Conservation (phyloP, 2,797 vertebrate species). For the Eurystomus glaucurus region DNA sequence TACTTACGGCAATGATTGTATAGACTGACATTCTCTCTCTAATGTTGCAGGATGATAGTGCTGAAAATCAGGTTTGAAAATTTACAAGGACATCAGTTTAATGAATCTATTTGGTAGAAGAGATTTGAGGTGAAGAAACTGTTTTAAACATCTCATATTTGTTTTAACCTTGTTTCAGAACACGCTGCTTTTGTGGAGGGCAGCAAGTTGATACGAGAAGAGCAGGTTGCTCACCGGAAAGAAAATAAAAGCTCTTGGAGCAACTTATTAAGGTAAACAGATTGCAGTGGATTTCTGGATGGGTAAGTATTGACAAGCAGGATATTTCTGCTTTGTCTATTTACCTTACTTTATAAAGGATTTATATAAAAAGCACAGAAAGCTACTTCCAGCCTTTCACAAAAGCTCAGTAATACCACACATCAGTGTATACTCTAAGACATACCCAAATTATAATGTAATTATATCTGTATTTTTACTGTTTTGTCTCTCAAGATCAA, state of each 20-base stretch:
- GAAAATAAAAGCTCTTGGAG: slow-evolving; percentile 34
- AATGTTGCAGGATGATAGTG: neutral
- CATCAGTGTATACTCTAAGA: neutral
- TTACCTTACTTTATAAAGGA: neutral
- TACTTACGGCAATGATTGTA: neutral
- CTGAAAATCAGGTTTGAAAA: neutral
- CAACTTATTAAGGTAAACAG: slow-evolving; percentile 66
- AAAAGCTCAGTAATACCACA: neutral
- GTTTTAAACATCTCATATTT: neutral
- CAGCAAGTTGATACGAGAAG: slow-evolving; percentile 12
- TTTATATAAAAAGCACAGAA: neutral
- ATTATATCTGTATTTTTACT: neutral
- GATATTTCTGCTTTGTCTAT: neutral
- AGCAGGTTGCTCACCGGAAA: neutral
- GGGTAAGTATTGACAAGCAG: slow-evolving; percentile 69
- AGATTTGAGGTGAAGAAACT: neutral
- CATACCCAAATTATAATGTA: neutral
- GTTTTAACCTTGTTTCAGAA: slow-evolving; percentile 59
- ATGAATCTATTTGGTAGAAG: neutral
- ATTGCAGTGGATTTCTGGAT: slow-evolving; percentile 76
- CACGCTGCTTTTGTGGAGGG: neutral
- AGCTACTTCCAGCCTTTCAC: neutral
- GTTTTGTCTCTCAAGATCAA: neutral
- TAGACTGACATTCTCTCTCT: neutral
- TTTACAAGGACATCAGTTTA: neutral